Evolutionary conservation across 2,888 invertebrate species (phyloP), one percentile per base, ranked within the genome.

Genomic region (Lithodes maja): DNA sequence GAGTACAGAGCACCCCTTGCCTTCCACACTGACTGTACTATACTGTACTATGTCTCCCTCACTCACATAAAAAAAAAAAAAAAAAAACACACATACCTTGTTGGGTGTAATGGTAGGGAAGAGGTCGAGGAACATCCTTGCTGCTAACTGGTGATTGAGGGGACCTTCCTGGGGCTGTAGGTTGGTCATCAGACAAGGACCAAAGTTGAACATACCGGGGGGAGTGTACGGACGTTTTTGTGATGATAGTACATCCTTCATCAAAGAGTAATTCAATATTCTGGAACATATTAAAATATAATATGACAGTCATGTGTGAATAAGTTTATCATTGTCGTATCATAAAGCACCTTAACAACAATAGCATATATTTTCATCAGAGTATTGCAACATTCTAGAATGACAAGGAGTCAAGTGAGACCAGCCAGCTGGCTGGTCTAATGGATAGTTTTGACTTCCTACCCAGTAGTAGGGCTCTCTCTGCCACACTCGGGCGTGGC

Each of bases 101-200:
- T 89, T 82, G 74, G 89, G 89, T 49, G 89, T 82, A 50, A 99
- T 98, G 0, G 98, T 96, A 0, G 99, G 99, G 93, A 99, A 99
- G 98, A 99, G 98, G 93, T 99, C 99, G 94, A 99, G 99, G 93
- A 99, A 99, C 95, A 98, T 98, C 9, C 97, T 96, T 2, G 99
- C 96, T 96, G 99, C 98, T 17, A 99, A 94, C 93, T 98, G 97
- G 93, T 98, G 95, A 92, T 98, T 97, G 94, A 96, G 95, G 68
- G 97, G 98, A 93, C 98, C 98, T 0, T 97, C 97, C 33, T 96
- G 96, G 93, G 87, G 90, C 82, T 87, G 90, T 7, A 99, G 98
- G 93, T 97, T 97, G 94, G 98, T 98, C 93, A 98, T 95, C 69
- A 99, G 96, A 15, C 99, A 94, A 0, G 99, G 99, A 0, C 98